Conservation (phyloP, 2,797 vertebrate genomes). For the Corythornis leucogaster region DNA sequence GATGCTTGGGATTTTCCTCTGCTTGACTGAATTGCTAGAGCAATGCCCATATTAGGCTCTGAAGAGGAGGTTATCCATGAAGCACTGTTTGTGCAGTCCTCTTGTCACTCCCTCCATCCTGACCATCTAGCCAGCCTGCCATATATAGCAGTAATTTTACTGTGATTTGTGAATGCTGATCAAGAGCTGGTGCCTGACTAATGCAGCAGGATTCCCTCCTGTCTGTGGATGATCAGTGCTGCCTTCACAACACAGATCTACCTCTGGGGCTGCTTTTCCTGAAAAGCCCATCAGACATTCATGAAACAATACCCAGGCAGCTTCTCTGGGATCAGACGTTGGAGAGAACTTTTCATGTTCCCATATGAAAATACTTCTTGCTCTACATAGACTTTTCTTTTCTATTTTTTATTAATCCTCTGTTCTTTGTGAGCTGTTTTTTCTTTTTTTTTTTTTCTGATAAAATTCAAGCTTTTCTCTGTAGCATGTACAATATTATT, state of each 20-base stretch:
- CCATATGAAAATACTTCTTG: not conserved
- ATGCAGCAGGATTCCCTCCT: not conserved
- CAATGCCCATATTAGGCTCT: conserved; percentile 58
- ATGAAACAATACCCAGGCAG: not conserved
- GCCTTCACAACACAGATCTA: not conserved
- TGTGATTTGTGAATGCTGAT: conserved; percentile 39
- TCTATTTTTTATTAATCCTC: not conserved
- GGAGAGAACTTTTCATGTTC: not conserved
- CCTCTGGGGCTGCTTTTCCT: not conserved
- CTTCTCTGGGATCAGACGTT: not conserved
- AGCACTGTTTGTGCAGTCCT: conserved; percentile 12
- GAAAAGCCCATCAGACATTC: not conserved
- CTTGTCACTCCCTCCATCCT: not conserved
- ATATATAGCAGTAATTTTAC: conserved; percentile 61
- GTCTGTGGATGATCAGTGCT: not conserved
- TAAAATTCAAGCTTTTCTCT: not conserved
- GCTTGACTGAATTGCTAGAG: not conserved
- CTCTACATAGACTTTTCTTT: not conserved
- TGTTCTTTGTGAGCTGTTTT: not conserved
- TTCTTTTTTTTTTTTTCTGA: not conserved
- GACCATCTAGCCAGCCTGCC: conserved; percentile 35
- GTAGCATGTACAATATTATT: not conserved
- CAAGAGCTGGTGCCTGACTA: conserved; percentile 12
- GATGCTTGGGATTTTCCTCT: not conserved
- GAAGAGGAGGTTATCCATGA: not conserved